Base-by-base conservation (phyloP, 2,113 vertebrate genomes). In the Barnardius zonarius region DNA sequence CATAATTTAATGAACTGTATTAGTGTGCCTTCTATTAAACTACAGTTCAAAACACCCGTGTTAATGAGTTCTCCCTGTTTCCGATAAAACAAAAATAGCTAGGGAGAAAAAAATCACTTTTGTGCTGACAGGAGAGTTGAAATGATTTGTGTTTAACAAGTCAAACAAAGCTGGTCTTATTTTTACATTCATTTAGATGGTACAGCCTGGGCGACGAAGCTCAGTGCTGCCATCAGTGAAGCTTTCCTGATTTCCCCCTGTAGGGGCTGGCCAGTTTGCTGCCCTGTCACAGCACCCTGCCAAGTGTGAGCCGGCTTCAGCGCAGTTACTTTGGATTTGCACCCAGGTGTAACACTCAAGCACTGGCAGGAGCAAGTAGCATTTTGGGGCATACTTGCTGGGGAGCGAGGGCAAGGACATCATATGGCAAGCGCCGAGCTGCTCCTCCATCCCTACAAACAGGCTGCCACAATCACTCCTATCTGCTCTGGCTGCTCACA, bases 1-100 rank as follows among this genome's bases (percentile, higher is more conserved):
- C 72, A 74, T 94, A 93, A 96, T 94, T 97, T 95, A 96, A 97
- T 94, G 83, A 95, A 92, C 85, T 68, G 39, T 84, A 88, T 78
- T 69, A 55, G 52, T 28, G 54, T 79, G 81, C 41, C 51, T 95
- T 77, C 77, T 74, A 44, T 75, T 95, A 83, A 87, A 78, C 80
- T 77, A 46, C 62, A 52, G 66, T 83, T 96, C 80, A 95, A 90
- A 93, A 96, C 66, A 72, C 33, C 64, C 70, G 61, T 76, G 91
- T 85, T 96, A 96, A 96, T 84, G 93, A 86, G 61, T 76, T 96
- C 82, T 91, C 55, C 52, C 68, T 4, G 28, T 92, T 96, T 78
- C 81, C 7, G 43, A 81, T 43, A 88, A 77, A 95, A 88, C 41
- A 79, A 79, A 97, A 95, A 87, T 83, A 95, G 16, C 48, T 70